Conservation (phyloP, 2,888 invertebrate genomes). For the Branchipolynoe longqiensis region DNA sequence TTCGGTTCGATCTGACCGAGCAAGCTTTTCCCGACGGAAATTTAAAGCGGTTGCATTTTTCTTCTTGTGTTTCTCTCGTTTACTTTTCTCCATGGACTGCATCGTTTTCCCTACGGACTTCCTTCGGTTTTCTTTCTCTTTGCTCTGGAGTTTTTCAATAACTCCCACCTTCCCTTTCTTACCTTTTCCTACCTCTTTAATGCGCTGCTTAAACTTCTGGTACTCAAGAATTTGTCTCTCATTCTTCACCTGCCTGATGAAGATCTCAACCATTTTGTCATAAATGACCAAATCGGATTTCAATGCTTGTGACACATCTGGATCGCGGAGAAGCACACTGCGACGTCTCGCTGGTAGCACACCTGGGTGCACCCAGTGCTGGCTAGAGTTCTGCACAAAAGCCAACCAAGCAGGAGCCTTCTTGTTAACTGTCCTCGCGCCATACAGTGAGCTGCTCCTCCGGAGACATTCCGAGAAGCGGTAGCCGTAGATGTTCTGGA, state of each 20-base stretch:
- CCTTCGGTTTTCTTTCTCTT: too few species aligned
- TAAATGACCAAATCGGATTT: constrained; percentile 9
- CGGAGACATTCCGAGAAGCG: neutral
- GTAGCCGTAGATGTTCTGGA: constrained; percentile 12
- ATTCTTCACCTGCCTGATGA: neutral
- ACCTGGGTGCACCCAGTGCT: neutral
- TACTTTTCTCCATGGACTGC: neutral
- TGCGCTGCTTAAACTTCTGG: neutral
- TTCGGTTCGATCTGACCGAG: too few species aligned
- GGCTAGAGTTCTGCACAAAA: neutral
- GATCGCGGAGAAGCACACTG: neutral
- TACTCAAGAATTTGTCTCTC: neutral
- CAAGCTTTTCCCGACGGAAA: too few species aligned
- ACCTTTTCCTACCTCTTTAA: neutral
- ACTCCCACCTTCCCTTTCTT: neutral
- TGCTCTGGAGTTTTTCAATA: too few species aligned
- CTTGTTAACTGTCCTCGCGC: too few species aligned
- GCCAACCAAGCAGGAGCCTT: neutral
- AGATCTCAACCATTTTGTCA: constrained; percentile 8
- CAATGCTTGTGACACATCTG: neutral
- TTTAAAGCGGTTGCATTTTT: too few species aligned
- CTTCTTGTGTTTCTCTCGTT: neutral
- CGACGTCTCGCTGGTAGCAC: too few species aligned
- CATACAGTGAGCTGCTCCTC: too few species aligned
- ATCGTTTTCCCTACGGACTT: neutral